Conservation (phyloP, 2,797 vertebrate species). For the Cryptoblepharus egeriae region DNA sequence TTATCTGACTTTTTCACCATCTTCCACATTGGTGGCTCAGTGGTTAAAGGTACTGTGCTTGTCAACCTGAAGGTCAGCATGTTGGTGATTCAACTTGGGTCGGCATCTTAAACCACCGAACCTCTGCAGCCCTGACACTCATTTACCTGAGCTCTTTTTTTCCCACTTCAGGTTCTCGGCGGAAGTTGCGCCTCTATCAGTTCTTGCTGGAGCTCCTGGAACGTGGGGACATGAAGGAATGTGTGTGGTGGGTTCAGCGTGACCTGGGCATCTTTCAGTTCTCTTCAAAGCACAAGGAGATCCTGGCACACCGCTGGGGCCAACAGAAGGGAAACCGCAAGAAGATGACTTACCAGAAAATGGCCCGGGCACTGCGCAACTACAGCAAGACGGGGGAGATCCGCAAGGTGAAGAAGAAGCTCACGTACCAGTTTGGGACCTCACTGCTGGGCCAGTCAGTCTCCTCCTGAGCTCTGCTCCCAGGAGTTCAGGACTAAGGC, state of each 20-base stretch:
- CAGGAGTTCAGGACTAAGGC: not conserved
- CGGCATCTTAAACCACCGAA: too few relatives aligned
- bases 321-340: conserved; percentile 81
- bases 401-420: conserved; percentile 79
- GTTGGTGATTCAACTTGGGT: too few relatives aligned
- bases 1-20: too few relatives aligned
- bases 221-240: conserved; percentile 77
- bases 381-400: conserved; percentile 80
- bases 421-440: conserved; percentile 79
- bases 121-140: not conserved
- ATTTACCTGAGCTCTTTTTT: conserved; percentile 61
- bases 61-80: too few relatives aligned
- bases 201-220: conserved; percentile 77
- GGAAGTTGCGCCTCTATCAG: conserved; percentile 78
- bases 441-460: conserved; percentile 56
- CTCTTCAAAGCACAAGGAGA: conserved; percentile 79
- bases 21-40: too few relatives aligned
- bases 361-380: conserved; percentile 78
- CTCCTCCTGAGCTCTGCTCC: not conserved
- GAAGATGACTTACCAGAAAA: conserved; percentile 81
- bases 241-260: conserved; percentile 79
- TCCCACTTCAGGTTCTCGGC: conserved; percentile 59
- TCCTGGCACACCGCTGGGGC: conserved; percentile 77
- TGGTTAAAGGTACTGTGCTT: too few relatives aligned
- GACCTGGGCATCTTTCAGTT: conserved; percentile 78